Evolutionary conservation across 2,888 invertebrate species (phyloP).

Genomic region (Hydraecia micacea): DNA sequence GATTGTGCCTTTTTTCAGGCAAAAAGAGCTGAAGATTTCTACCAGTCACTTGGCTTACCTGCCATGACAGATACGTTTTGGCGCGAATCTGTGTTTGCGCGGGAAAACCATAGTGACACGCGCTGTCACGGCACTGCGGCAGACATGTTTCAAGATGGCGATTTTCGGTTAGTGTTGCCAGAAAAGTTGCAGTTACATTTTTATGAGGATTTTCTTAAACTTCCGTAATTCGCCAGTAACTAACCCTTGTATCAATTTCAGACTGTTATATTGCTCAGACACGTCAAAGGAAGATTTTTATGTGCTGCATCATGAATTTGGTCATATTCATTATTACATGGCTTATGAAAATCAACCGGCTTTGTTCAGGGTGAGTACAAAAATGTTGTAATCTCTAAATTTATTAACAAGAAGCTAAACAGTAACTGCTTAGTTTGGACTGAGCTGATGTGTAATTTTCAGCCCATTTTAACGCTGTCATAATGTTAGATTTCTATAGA

Average conservation of each 20-base stretch:
- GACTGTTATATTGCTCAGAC: slow-evolving; percentile 92
- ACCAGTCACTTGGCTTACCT: slow-evolving; percentile 91
- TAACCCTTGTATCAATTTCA: slow-evolving; percentile 69
- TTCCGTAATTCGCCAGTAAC: background rate
- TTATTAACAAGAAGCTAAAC: too few species aligned
- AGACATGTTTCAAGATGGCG: slow-evolving; percentile 92
- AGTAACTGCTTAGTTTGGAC: too few species aligned
- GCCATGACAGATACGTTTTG: slow-evolving; percentile 92
- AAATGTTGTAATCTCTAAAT: too few species aligned
- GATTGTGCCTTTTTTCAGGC: slow-evolving; percentile 76
- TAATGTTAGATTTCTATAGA: too few species aligned
- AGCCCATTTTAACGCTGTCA: too few species aligned
- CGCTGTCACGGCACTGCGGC: slow-evolving; percentile 94
- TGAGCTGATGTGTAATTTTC: too few species aligned
- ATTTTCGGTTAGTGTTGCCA: slow-evolving; percentile 90
- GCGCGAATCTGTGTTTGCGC: slow-evolving; percentile 89
- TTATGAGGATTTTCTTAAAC: background rate
- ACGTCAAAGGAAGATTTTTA: slow-evolving; percentile 91
- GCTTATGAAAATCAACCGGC: slow-evolving; percentile 91
- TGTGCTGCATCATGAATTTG: slow-evolving; percentile 93
- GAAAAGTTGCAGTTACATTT: background rate
- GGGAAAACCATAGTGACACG: slow-evolving; percentile 70
- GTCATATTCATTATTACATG: slow-evolving; percentile 94
- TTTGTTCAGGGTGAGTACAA: slow-evolving; percentile 90
- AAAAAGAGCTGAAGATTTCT: slow-evolving; percentile 92